phyloP scores from a whole-genome alignment of 2,113 vertebrate species.

The Todiramphus chloris region DNA sequence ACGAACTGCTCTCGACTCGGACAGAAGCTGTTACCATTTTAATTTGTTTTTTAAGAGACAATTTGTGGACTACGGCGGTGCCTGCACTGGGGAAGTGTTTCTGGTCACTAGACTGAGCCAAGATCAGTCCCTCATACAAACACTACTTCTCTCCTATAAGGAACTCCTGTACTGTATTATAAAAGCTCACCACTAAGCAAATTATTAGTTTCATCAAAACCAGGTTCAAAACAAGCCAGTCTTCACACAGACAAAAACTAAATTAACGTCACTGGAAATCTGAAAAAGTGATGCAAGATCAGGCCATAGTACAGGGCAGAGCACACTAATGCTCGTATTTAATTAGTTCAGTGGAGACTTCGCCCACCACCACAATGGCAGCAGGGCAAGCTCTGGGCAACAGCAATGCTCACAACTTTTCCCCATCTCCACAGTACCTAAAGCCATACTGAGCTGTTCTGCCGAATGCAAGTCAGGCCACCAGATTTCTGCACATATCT shows the following conservation, averaged over 20 bases:
- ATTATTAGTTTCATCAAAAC: not conserved
- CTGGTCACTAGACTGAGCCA: not conserved
- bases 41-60: not conserved
- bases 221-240: not conserved
- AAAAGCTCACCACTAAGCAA: not conserved
- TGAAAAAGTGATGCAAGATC: not conserved
- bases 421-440: accelerated
- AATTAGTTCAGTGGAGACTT: not conserved
- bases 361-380: accelerated
- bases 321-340: not conserved
- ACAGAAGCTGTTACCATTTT: not conserved
- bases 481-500: not conserved
- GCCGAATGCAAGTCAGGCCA: accelerated
- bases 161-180: not conserved
- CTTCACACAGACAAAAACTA: not conserved
- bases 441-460: not conserved
- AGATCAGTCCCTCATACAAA: not conserved
- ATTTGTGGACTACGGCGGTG: not conserved
- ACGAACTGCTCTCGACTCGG: not conserved
- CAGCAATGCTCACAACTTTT: not conserved
- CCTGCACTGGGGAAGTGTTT: not conserved
- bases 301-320: accelerated
- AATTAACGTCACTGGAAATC: not conserved
- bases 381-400: not conserved
- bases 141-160: not conserved